phyloP scores from a whole-genome alignment of 2,888 invertebrate species.

The Incurvaria masculella region DNA sequence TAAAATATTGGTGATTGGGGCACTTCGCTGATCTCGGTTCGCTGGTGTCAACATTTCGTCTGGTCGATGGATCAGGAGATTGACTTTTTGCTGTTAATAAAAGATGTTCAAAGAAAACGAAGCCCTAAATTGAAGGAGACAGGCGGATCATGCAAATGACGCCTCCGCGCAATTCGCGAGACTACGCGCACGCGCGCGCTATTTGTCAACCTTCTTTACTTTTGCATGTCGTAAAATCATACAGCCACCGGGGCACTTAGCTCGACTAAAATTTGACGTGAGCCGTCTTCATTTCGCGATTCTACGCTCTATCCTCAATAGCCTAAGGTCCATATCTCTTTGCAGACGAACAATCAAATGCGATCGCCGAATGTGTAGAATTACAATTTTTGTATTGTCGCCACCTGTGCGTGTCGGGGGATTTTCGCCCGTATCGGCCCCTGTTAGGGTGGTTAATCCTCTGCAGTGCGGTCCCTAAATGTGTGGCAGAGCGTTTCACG shows the following conservation, averaged over 20 bases:
- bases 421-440: neutral
- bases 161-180: neutral
- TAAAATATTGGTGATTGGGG: too few species aligned
- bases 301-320: neutral
- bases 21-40: too few species aligned
- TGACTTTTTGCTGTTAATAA: neutral
- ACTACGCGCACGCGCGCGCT: slow-evolving; percentile 48
- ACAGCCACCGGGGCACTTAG: slow-evolving; percentile 35
- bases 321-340: too few species aligned
- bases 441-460: too few species aligned
- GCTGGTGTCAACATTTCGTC: too few species aligned
- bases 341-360: neutral
- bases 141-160: neutral
- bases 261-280: slow-evolving; percentile 27
- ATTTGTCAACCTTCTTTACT: slow-evolving; percentile 58
- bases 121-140: neutral
- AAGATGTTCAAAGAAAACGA: neutral
- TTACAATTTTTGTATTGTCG: neutral
- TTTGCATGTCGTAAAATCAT: slow-evolving; percentile 51
- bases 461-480: too few species aligned
- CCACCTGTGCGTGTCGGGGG: neutral
- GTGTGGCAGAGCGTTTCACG: neutral
- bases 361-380: neutral
- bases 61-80: too few species aligned
- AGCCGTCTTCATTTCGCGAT: neutral